Base-by-base conservation (phyloP, 2,888 invertebrate genomes). In the Flexamia atlantica region DNA sequence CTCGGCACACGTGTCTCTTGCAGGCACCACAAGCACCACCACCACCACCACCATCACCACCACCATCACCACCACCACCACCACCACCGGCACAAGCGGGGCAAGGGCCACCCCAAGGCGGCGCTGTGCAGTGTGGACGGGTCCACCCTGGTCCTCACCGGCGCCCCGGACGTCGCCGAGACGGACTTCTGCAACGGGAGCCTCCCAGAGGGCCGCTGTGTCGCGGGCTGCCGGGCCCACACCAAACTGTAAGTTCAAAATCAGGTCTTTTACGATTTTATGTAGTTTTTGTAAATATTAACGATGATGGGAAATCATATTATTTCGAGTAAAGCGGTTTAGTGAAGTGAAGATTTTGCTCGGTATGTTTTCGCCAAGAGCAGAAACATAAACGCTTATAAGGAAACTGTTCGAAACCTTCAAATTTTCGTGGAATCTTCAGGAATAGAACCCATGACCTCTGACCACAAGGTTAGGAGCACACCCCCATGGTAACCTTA, bases 1-100 rank as follows among this genome's bases (percentile, higher is more conserved):
- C 36, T 53, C 4, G 36, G 36, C 46, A 46, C 46, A 14, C 14
- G 46, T 68, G 88, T 81, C 5, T n/a, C 14, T 76, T 88, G 88
- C 50, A 86, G 86, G 84, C 88, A 88, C 70, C 89, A 89, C 83
- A 88, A 88, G 46, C 87, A 87, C 83, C 87, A 88, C 36, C 87
- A 86, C 28, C 86, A 88, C 46, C 86, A 87, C 14, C 88, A 89
- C 32, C 87, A 88, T 20, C 87, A 88, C 7, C 87, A 88, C 57
- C 87, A 84, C n/a, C 68, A 86, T 25, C 85, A 86, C 40, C 87
- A 88, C 40, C 87, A 87, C 50, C 85, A 87, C 79, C 87, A 86
- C 57, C 86, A 86, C n/a, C 87, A 87, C 76, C 85, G 86, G 32
- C 85, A 86, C 81, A 85, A 86, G 46, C 85, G 85, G 81, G 83